These are phyloP conservation scores for Drusus annulatus DNA, from an alignment of 1,140 invertebrate species.

Conservation along the genomic window DNA sequence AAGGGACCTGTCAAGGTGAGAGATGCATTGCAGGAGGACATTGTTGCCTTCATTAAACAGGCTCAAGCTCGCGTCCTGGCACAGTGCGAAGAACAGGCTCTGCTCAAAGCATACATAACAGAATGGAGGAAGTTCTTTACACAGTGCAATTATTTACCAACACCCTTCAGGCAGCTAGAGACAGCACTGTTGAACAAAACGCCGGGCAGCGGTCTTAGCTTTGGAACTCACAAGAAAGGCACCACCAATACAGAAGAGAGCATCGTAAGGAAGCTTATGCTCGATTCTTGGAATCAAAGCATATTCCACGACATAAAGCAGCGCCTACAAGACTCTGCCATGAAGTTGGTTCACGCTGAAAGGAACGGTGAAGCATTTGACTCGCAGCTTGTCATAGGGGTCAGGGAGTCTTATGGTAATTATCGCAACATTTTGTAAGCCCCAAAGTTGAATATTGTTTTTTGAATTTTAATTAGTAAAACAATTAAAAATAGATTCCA, in stretches of 20 bases:
- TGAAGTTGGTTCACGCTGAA: slow-evolving; percentile 97
- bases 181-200: slow-evolving; percentile 77
- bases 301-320: slow-evolving; percentile 97
- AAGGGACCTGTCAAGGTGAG: slow-evolving; percentile 92
- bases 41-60: slow-evolving; percentile 95
- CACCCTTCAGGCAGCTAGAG: slow-evolving; percentile 95
- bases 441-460: no score
- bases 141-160: slow-evolving; percentile 96
- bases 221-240: slow-evolving; percentile 78
- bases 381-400: slow-evolving; percentile 96
- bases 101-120: slow-evolving; percentile 95
- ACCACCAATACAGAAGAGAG: slow-evolving; percentile 89
- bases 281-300: slow-evolving; percentile 98
- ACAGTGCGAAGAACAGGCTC: slow-evolving; percentile 93
- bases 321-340: slow-evolving; percentile 94
- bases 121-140: slow-evolving; percentile 99
- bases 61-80: slow-evolving; percentile 91
- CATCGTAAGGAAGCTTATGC: slow-evolving; percentile 94
- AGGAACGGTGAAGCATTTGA: slow-evolving; percentile 98
- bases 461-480: no score
- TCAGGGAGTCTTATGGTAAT: slow-evolving; percentile 93
- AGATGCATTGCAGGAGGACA: slow-evolving; percentile 92
- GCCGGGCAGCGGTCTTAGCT: slow-evolving; percentile 64
- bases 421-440: neutral
- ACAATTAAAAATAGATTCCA: no score